These are phyloP conservation scores for Dynastes grantii DNA, from an alignment of 2,888 invertebrate genomes.

Conservation along the genomic window DNA sequence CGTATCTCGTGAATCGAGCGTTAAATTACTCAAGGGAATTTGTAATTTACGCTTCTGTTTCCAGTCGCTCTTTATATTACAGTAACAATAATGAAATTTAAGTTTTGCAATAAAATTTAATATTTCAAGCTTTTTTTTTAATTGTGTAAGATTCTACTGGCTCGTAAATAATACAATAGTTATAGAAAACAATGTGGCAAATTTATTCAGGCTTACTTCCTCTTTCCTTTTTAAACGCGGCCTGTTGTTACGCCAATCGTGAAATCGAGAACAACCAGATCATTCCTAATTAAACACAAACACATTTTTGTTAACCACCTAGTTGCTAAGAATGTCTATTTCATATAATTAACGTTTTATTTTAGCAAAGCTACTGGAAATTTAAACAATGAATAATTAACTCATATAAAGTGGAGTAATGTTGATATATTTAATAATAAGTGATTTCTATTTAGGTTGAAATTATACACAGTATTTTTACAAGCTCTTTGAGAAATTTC, in stretches of 20 bases:
- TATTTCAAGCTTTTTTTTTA: not conserved
- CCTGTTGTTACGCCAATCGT: conserved; percentile 2
- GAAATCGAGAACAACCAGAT: conserved; percentile 17
- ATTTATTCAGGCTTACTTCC: conserved; percentile 36
- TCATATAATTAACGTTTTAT: too few relatives aligned
- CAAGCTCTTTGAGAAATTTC: too few relatives aligned
- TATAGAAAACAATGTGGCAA: conserved; percentile 7
- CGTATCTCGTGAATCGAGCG: not conserved
- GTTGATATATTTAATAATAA: too few relatives aligned
- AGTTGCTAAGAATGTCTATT: too few relatives aligned
- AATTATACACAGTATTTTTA: too few relatives aligned
- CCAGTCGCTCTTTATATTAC: not conserved
- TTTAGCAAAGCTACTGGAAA: too few relatives aligned
- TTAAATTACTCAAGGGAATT: not conserved
- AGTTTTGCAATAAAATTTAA: not conserved
- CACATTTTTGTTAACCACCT: not conserved
- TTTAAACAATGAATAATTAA: too few relatives aligned
- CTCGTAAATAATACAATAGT: conserved; percentile 4
- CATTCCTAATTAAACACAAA: not conserved
- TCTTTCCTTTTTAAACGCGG: conserved; percentile 25
- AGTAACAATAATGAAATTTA: not conserved
- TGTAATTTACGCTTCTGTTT: not conserved
- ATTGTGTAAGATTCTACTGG: not conserved
- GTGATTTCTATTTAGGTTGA: too few relatives aligned
- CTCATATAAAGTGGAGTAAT: too few relatives aligned